Evolutionary conservation across 30 jellyfish, hydroid and myxozoan genomes (phyloP).

Genomic region (Sanderia malayensis): DNA sequence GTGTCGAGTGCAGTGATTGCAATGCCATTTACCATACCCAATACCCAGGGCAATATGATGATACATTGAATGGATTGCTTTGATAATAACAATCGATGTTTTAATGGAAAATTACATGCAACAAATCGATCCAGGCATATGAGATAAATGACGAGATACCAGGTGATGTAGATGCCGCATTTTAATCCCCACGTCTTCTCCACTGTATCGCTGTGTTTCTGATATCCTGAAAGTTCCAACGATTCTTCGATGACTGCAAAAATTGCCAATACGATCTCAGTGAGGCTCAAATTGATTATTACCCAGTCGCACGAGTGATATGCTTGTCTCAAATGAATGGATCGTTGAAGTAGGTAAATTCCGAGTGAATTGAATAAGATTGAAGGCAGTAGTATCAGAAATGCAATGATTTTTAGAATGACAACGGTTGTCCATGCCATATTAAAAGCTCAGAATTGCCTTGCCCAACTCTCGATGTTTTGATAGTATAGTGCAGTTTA

Average conservation of each 20-base stretch:
- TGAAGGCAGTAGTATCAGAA: not conserved
- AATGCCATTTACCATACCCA: constrained; percentile 18
- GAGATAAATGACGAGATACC: constrained; percentile 37
- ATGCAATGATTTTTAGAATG: not conserved
- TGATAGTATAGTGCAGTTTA: no score
- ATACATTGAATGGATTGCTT: not conserved
- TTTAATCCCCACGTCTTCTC: constrained; percentile 33
- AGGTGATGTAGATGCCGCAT: constrained; percentile 37
- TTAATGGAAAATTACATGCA: constrained; percentile 43
- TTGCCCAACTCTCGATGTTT: no score
- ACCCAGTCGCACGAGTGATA: constrained; percentile 10
- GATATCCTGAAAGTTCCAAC: constrained; percentile 8
- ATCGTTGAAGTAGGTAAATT: constrained; percentile 2
- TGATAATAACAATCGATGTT: constrained; percentile 19
- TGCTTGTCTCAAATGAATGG: constrained; percentile 4
- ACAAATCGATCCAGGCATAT: constrained; percentile 36
- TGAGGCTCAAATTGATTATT: constrained; percentile 32
- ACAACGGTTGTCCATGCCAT: not conserved
- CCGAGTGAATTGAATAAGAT: constrained; percentile 37
- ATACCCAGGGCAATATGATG: constrained; percentile 15
- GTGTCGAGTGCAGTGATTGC: constrained; percentile 14
- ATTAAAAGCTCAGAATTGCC: not conserved
- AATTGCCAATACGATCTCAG: constrained; percentile 26
- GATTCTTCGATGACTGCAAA: constrained; percentile 27
- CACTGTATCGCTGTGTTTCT: constrained; percentile 12